Evolutionary conservation across 2,113 vertebrate species (phyloP), one percentile per base, ranked within the genome.

Genomic region (Mobula birostris): DNA sequence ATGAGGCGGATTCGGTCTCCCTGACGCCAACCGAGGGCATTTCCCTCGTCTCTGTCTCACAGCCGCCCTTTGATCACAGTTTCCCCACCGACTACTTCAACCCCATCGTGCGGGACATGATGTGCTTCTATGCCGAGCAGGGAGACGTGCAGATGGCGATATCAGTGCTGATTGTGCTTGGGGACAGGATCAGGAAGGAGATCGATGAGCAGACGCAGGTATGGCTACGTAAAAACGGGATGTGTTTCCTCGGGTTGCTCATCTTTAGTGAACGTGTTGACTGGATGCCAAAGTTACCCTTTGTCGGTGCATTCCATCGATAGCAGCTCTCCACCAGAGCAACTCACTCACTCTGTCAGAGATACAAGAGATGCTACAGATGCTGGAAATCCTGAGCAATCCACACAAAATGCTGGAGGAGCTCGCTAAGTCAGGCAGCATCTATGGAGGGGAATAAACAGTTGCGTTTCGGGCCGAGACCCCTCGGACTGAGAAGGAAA

Each of bases 91-190:
- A 72, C 32, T 92, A 92, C 90, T 92, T 92, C 90, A 92, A 92
- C 19, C 66, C 68, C 19, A 40, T 92, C 17, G 90, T 92, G 32
- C 40, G 66, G 14, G 80, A 82, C 40, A 94, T 94, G 94, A 82
- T 94, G 94, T 40, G 85, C 19, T 76, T 88, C 29, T 94, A 94
- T 17, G 85, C 94, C 8, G 85, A 94, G 94, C 80, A 32, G 36
- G 94, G 94, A 0, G 94, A 94, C 17, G 94, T 94, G 32, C 94
- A 94, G 85, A 94, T 85, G 79, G 85, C 94, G 1, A 66, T 94
- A 9, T 94, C 94, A 0, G 85, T 87, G 19, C 94, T 94, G 4
- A 68, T 94, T 14, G 85, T 94, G 17, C 94, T 94, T 9, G 94
- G 94, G 5, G 80, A 94, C 79, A 74, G 85, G 94, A 87, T 87